A percentile compares a stretch with the other conserved stretches of the same genome.
Evolutionary conservation across 2,888 invertebrate species (phyloP).

Genomic region (Hetaerina titia): DNA sequence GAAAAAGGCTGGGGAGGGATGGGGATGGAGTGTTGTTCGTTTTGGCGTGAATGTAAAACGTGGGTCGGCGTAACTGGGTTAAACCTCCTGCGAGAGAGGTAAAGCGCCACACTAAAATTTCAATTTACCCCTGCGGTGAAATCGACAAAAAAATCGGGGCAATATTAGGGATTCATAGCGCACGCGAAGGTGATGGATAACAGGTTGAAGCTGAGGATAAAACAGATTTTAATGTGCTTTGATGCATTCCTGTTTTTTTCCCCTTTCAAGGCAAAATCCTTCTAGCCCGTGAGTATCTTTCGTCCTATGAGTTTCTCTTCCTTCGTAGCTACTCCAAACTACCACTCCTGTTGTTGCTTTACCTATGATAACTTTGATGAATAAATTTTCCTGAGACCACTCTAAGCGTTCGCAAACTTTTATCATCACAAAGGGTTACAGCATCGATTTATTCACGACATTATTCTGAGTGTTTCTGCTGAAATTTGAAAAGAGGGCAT

Average conservation of each 20-base stretch:
- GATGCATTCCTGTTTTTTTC: neutral
- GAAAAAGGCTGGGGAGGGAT: neutral
- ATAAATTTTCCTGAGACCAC: neutral
- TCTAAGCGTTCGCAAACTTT: too few relatives aligned
- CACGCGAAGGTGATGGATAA: neutral
- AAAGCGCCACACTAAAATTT: neutral
- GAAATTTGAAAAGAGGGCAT: too few relatives aligned
- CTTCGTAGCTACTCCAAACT: too few relatives aligned
- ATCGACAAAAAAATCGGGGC: neutral
- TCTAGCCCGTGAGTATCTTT: neutral
- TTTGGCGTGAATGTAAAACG: neutral
- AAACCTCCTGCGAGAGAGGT: neutral
- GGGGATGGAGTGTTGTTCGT: neutral
- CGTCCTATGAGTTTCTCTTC: neutral
- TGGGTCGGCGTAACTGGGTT: neutral
- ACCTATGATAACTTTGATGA: neutral
- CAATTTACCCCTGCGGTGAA: neutral
- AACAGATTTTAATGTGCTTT: neutral
- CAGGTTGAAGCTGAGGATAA: neutral
- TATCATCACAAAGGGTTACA: too few relatives aligned
- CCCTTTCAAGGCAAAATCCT: neutral
- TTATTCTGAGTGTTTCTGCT: too few relatives aligned
- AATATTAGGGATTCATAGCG: neutral
- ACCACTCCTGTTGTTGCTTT: neutral
- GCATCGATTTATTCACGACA: too few relatives aligned